phyloP scores from a whole-genome alignment of 2,113 vertebrate genomes.

The Formicarius rufipectus region DNA sequence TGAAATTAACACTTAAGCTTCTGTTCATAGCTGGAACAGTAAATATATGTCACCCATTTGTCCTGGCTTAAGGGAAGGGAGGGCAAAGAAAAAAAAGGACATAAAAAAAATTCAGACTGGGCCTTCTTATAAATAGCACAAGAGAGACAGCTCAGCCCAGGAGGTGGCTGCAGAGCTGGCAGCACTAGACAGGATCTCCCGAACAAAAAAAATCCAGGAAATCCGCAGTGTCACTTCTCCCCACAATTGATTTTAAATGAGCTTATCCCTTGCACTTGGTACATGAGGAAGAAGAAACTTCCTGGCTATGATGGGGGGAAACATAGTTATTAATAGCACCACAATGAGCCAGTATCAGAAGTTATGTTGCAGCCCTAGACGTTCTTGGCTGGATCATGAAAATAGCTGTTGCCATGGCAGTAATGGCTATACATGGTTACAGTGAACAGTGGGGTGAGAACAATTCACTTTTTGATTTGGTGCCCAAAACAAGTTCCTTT shows the following conservation, averaged over 20 bases:
- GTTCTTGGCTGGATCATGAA: conserved; percentile 31
- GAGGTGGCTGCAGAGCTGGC: not conserved
- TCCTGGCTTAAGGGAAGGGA: not conserved
- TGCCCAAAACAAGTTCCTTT: conserved; percentile 48
- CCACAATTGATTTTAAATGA: conserved; percentile 31
- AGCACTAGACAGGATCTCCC: conserved; percentile 22
- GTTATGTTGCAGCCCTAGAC: conserved; percentile 7
- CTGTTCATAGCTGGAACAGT: not conserved
- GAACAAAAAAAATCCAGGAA: conserved; percentile 28
- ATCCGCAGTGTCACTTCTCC: conserved; percentile 35
- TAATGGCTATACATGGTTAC: conserved; percentile 47
- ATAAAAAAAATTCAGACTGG: not conserved
- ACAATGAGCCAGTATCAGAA: conserved; percentile 51
- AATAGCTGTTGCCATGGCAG: conserved; percentile 49
- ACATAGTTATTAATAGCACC: conserved; percentile 57
- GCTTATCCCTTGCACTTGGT: conserved; percentile 12
- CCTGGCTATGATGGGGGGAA: not conserved
- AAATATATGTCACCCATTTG: not conserved
- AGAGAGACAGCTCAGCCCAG: not conserved
- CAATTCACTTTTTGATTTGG: conserved; percentile 41
- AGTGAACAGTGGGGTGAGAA: conserved; percentile 8
- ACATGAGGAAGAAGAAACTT: conserved; percentile 54
- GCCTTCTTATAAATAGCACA: conserved; percentile 15
- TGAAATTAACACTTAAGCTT: not conserved
- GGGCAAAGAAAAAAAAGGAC: not conserved